Evolutionary conservation across 1,140 invertebrate species (phyloP), one percentile per base, ranked within the genome.

Genomic region (Formica selysi): DNA sequence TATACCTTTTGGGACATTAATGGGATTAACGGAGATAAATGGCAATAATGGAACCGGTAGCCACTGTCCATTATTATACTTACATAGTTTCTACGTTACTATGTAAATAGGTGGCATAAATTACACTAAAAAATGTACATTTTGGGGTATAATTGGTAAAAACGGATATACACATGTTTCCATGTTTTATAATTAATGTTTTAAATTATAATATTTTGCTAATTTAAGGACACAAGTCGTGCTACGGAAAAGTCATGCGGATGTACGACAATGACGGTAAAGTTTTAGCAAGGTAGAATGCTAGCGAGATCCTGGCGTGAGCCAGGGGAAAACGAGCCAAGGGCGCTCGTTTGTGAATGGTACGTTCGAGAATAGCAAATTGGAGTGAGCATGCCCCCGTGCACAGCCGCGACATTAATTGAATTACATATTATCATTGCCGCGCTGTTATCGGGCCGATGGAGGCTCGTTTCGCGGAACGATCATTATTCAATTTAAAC

Each of bases 401-500:
- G 83, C 65, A 68, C 54, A 36, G 62, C n/a, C 32, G 81, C 71
- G 59, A 81, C 84, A 90, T 91, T 91, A 92, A 91, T 92, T 87
- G 86, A 92, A 91, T 92, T 92, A 89, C 87, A 87, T 90, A 90
- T 92, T 87, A 91, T 89, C 89, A 88, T 92, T 87, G 67, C 59
- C 26, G 68, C 79, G 62, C 48, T 78, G 89, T 91, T 92, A 91
- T 89, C 86, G 89, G 67, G 61, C 89, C 89, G 79, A 90, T 76
- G 86, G 85, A 89, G 87, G 86, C 89, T 85, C 89, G 78, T 92
- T 92, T 89, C 76, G 76, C 81, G 32, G 74, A 88, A 88, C 85
- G 79, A 86, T 85, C 88, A 91, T 92, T 91, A 92, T 92, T 91
- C 91, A 91, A 92, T 92, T 92, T 91, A 87, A 91, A 91, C 90